phyloP scores from a whole-genome alignment of 2,113 vertebrate species.

The Oostethus manadensis region DNA sequence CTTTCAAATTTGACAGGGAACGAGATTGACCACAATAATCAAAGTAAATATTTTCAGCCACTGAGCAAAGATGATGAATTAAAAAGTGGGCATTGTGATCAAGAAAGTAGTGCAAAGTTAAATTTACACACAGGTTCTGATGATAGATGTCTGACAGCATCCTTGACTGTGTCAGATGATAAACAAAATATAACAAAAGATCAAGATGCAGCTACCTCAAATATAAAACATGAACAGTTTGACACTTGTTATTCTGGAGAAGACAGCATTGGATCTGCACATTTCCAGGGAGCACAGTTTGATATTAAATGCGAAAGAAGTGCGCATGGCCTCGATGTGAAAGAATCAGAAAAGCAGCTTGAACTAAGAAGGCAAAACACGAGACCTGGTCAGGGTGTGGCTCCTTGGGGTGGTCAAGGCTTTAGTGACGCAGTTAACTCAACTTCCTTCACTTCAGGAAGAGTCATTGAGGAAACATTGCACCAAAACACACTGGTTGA shows the following conservation, averaged over 20 bases:
- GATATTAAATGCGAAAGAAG: slow-evolving; percentile 3
- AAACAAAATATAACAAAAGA: slow-evolving; percentile 4
- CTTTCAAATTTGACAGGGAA: slow-evolving; percentile 3
- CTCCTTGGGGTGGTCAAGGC: neutral
- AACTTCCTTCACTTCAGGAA: neutral
- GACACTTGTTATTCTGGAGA: neutral
- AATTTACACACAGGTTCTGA: neutral
- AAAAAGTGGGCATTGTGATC: neutral
- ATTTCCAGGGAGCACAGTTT: neutral
- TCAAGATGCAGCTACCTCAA: neutral
- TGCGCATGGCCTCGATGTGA: neutral
- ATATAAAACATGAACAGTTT: slow-evolving; percentile 7
- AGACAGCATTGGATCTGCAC: neutral
- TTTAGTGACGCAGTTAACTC: neutral
- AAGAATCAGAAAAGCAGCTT: slow-evolving; percentile 10
- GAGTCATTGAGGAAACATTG: neutral
- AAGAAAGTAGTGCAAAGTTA: slow-evolving; percentile 3
- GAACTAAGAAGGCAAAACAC: slow-evolving; percentile 3
- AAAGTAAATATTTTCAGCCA: slow-evolving; percentile 8
- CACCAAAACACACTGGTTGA: slow-evolving; percentile 14
- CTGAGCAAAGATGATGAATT: slow-evolving; percentile 13
- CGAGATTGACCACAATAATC: neutral
- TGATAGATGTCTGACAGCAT: neutral
- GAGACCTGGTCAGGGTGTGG: neutral
- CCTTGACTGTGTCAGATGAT: slow-evolving; percentile 1